A percentile compares a stretch with the other conserved stretches of the same genome.
phyloP scores from a whole-genome alignment of 1,140 invertebrate species.

The Formica selysi region DNA sequence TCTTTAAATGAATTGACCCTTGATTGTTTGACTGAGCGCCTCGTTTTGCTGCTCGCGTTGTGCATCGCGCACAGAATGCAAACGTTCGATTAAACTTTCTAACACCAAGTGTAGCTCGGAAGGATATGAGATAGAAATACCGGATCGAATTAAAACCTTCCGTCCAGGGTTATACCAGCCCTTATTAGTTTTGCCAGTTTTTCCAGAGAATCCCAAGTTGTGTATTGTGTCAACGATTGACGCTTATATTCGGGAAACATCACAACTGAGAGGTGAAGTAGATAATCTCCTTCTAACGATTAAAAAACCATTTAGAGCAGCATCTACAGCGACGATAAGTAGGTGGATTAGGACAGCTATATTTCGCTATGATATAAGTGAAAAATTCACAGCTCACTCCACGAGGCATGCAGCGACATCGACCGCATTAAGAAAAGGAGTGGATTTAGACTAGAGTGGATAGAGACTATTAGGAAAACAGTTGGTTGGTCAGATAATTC shows the following conservation, averaged over 20 bases:
- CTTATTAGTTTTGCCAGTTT: not conserved
- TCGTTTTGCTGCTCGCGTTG: not conserved
- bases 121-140: not conserved
- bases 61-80: not conserved
- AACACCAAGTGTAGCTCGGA: not conserved
- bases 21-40: not conserved
- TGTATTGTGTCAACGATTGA: not conserved
- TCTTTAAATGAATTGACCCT: not conserved
- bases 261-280: not conserved
- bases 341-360: not conserved
- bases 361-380: not conserved
- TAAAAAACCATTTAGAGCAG: conserved; percentile 63
- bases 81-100: not conserved
- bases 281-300: not conserved
- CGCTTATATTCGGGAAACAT: not conserved
- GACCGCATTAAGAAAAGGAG: conserved; percentile 56
- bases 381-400: conserved; percentile 63
- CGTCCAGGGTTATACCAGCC: not conserved
- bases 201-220: not conserved
- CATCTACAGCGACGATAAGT: conserved; percentile 7
- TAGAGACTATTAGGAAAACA: not conserved
- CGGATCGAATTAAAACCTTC: not conserved
- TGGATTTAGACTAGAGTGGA: not conserved
- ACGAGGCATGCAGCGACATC: conserved; percentile 69
- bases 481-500: not conserved